Evolutionary conservation across 2,888 invertebrate genomes (phyloP).

Genomic region (Callimorpha dominula): DNA sequence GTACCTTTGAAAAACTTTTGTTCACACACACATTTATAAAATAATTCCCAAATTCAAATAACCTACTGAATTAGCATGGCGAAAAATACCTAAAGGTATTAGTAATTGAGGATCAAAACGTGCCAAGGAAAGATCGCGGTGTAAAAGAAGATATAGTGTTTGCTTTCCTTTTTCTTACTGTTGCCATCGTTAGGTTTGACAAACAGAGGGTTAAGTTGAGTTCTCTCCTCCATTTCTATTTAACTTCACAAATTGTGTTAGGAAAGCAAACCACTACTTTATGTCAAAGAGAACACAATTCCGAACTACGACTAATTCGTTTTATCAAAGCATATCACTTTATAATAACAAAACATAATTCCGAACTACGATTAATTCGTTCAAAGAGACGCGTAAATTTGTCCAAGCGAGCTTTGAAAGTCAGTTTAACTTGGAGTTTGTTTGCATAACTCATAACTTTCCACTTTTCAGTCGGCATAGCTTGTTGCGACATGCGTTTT

Average conservation of each 20-base stretch:
- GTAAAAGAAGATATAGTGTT: too few relatives aligned
- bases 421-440: constrained; percentile 52
- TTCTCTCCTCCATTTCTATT: neutral
- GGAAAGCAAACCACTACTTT: neutral
- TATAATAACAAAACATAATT: constrained; percentile 4
- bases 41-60: too few relatives aligned
- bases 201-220: neutral
- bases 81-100: too few relatives aligned
- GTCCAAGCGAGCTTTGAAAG: constrained; percentile 39
- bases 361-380: constrained; percentile 18
- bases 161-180: too few relatives aligned
- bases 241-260: neutral
- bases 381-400: constrained; percentile 41
- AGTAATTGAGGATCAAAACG: too few relatives aligned
- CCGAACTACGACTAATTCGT: constrained; percentile 16
- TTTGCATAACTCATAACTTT: constrained; percentile 43
- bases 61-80: too few relatives aligned
- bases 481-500: neutral
- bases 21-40: too few relatives aligned
- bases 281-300: constrained; percentile 7
- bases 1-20: too few relatives aligned
- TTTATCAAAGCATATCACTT: neutral
- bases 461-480: constrained; percentile 18
- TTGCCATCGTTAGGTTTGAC: too few relatives aligned
- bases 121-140: too few relatives aligned